Evolutionary conservation across 2,888 invertebrate species (phyloP).

Genomic region (Bellardia bayeri): DNA sequence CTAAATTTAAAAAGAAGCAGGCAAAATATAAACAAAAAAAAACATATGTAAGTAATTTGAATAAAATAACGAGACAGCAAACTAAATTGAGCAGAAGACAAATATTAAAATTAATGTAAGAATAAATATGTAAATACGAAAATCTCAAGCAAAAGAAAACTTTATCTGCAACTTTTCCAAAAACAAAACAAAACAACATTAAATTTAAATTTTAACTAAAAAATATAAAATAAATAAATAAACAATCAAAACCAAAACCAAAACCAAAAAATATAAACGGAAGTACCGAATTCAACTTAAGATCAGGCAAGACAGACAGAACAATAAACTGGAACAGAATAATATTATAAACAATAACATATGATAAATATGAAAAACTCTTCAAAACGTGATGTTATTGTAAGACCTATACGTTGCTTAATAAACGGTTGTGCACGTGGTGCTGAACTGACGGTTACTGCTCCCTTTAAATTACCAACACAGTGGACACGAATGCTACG

Average conservation of each 20-base stretch:
- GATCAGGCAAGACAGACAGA: background rate
- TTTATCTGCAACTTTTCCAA: background rate
- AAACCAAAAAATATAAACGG: background rate
- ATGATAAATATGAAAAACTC: constrained; percentile 77
- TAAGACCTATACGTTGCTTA: constrained; percentile 80
- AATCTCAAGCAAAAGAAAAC: background rate
- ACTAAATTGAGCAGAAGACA: background rate
- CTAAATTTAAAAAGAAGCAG: background rate
- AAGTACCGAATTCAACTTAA: background rate
- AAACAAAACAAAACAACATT: background rate
- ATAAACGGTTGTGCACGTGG: constrained; percentile 81
- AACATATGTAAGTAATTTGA: background rate
- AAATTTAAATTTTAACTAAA: background rate
- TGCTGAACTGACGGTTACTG: constrained; percentile 78
- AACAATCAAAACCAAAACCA: background rate
- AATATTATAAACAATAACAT: background rate
- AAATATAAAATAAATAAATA: background rate
- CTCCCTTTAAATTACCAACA: constrained; percentile 81
- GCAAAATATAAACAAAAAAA: background rate
- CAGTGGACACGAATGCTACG: constrained; percentile 83
- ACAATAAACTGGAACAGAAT: no score
- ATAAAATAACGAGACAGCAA: background rate
- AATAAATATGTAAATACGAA: background rate
- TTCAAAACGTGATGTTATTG: constrained; percentile 78
- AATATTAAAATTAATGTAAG: background rate